A percentile compares a stretch with the other conserved stretches of the same genome.
phyloP scores from a whole-genome alignment of 1,140 invertebrate genomes.

The Drosophila chauvacae region DNA sequence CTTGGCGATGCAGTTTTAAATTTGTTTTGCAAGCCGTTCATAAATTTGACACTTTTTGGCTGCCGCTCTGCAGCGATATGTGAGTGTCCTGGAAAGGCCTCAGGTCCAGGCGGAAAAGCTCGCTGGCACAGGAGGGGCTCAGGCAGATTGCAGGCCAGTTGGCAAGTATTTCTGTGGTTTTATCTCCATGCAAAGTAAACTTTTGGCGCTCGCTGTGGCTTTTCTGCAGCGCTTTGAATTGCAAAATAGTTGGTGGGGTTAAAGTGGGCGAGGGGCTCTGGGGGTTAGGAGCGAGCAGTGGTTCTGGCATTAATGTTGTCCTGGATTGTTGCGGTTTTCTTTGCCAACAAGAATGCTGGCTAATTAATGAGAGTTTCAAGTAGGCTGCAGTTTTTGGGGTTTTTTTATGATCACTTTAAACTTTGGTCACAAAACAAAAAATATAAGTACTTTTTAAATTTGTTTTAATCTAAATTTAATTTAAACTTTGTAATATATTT shows the following conservation, averaged over 20 bases:
- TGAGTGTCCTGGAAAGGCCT: slow-evolving; percentile 22
- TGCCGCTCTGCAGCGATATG: slow-evolving; percentile 19
- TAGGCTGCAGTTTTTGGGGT: slow-evolving; percentile 4
- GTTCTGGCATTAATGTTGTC: slow-evolving; percentile 33
- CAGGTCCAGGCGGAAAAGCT: slow-evolving; percentile 11
- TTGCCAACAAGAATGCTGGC: slow-evolving; percentile 32
- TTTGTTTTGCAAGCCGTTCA: slow-evolving; percentile 75
- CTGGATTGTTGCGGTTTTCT: slow-evolving; percentile 32
- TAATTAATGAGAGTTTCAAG: slow-evolving; percentile 51
- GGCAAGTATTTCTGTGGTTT: slow-evolving; percentile 76
- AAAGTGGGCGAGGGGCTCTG: background rate
- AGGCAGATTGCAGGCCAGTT: slow-evolving; percentile 46
- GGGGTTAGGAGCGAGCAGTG: slow-evolving; percentile 4
- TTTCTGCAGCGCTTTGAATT: slow-evolving; percentile 56
- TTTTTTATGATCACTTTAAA: too few relatives aligned
- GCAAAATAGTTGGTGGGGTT: slow-evolving; percentile 62
- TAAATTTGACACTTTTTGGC: slow-evolving; percentile 82
- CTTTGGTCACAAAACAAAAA: too few relatives aligned
- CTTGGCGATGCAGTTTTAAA: slow-evolving; percentile 62
- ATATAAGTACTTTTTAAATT: too few relatives aligned
- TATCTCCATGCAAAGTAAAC: slow-evolving; percentile 79
- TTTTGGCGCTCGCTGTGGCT: slow-evolving; percentile 64
- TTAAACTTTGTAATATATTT: background rate
- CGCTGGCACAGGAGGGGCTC: background rate
- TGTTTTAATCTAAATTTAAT: too few relatives aligned